Conservation (phyloP, 2,888 invertebrate genomes). For the Deroplatys truncata region DNA sequence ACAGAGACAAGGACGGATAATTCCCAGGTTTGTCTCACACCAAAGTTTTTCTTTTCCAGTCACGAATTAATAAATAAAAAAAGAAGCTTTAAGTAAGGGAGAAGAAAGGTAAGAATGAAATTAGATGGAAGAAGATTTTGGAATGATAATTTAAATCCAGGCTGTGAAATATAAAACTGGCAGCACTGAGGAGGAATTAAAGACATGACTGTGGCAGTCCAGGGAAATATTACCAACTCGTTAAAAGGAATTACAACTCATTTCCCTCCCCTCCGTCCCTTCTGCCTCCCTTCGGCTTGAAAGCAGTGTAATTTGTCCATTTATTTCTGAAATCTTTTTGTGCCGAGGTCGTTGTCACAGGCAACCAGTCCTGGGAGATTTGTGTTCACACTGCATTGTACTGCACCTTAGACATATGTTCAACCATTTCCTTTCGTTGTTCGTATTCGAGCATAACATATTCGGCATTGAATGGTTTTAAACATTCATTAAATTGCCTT, state of each 20-base stretch:
- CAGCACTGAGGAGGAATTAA: neutral
- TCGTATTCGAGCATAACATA: no score
- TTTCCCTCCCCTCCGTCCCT: neutral
- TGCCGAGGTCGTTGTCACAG: neutral
- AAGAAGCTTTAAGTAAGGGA: neutral
- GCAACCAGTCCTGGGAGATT: neutral
- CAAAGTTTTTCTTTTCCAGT: constrained; percentile 4
- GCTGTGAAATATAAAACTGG: neutral
- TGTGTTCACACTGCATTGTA: neutral
- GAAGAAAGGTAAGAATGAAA: neutral
- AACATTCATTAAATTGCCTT: no score
- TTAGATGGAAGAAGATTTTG: neutral
- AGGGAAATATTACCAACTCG: neutral
- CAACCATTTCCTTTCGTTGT: no score
- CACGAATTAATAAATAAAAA: constrained; percentile 19
- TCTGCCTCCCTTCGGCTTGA: neutral
- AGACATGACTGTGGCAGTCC: neutral
- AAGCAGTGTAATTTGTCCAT: neutral
- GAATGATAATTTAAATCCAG: neutral
- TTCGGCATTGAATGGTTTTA: no score
- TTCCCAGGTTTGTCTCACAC: constrained; percentile 14
- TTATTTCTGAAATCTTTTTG: neutral
- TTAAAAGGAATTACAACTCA: neutral
- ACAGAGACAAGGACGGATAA: constrained; percentile 3
- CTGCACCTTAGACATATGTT: no score